These are phyloP conservation scores for Aspidiotus rigidus DNA, from an alignment of 2,888 invertebrate species.

Conservation along the genomic window DNA sequence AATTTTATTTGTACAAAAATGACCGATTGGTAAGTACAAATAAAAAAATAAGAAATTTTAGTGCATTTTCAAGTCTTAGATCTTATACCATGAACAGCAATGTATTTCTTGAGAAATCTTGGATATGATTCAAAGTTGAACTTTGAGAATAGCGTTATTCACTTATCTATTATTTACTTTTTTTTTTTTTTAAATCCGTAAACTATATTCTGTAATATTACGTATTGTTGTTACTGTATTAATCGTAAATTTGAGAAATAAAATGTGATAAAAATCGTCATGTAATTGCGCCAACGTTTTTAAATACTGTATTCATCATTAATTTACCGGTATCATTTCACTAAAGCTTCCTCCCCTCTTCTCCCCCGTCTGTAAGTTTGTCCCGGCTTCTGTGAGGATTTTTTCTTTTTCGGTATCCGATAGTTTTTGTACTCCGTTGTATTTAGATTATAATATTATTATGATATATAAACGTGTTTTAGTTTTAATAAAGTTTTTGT, in stretches of 20 bases:
- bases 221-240: neutral
- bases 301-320: neutral
- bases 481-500: neutral
- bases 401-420: constrained; percentile 5
- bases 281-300: constrained; percentile 11
- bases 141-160: too few species aligned
- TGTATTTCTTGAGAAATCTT: too few species aligned
- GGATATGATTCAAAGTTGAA: too few species aligned
- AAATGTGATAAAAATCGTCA: constrained; percentile 8
- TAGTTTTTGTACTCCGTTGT: constrained; percentile 13
- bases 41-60: too few species aligned
- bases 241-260: neutral
- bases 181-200: too few species aligned
- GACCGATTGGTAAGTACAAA: too few species aligned
- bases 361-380: constrained; percentile 6
- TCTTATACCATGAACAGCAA: too few species aligned
- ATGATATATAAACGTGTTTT: neutral
- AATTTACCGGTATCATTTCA: neutral
- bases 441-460: neutral
- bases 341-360: neutral
- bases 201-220: too few species aligned
- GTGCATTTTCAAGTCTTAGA: too few species aligned
- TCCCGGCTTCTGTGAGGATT: constrained; percentile 8
- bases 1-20: too few species aligned
- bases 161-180: too few species aligned